Evolutionary conservation across 2,797 vertebrate species (phyloP), one percentile per base, ranked within the genome.

Genomic region (Heteromormyrus szaboi): DNA sequence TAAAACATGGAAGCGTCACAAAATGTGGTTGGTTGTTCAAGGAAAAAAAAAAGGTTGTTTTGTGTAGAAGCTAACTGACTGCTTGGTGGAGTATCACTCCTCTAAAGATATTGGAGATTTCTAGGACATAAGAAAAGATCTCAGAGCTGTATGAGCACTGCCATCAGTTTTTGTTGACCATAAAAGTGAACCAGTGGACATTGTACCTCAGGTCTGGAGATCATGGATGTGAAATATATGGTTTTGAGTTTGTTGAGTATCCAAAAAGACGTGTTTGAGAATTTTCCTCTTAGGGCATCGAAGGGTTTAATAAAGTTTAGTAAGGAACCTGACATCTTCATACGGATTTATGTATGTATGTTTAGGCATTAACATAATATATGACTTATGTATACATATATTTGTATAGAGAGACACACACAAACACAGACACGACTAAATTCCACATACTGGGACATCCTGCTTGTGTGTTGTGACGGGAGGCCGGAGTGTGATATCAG

Each of bases 81-180:
- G 29, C 50, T 54, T 54, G 51, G 25, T 33, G n/a, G 9, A 85
- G 83, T 29, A 85, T 50, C 83, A n/a, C 37, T 53, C 93, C 95
- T 94, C 95, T 94, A 93, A 92, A 93, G 91, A 94, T 94, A 94
- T 94, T 95, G 95, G 41, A 81, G 84, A 7, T 53, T 54, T 85
- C 12, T 3, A 88, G n/a, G 68, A 53, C 14, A 79, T n/a, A 11
- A 37, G 22, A 29, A 53, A 53, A 88, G 17, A 41, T 48, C 8
- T 76, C 25, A 37, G 72, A 51, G 59, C 17, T 53, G 44, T 29
- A 50, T 88, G 29, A 33, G 33, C 46, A 54, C 76, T 54, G 76
- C 3, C 68, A 76, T 76, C 68, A 41, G 68, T 76, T 33, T 72
- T 37, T 72, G 11, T 44, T 81, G 7, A n/a, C 41, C 76, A 25